These are phyloP conservation scores for Caenorhabditis sp. DNA, from an alignment of 2,888 invertebrate genomes.

Conservation along the genomic window DNA sequence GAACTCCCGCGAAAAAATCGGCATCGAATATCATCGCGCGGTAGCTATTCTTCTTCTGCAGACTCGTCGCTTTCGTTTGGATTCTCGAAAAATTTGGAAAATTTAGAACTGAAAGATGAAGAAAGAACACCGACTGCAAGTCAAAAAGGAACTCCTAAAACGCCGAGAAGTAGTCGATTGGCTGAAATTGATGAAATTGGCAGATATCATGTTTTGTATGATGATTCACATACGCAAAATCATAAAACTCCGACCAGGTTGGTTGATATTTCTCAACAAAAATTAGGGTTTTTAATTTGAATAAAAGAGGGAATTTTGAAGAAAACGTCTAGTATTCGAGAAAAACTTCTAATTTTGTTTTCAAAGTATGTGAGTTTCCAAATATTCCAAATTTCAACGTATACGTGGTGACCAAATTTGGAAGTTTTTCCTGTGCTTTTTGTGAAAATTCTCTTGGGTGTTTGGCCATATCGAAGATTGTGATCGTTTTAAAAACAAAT, in stretches of 20 bases:
- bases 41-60: slow-evolving; percentile 24
- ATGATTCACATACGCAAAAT: slow-evolving; percentile 34
- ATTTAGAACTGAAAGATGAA: slow-evolving; percentile 22
- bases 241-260: slow-evolving; percentile 29
- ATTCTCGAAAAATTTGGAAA: slow-evolving; percentile 28
- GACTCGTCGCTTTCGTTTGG: slow-evolving; percentile 24
- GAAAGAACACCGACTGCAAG: slow-evolving; percentile 19
- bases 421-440: no score
- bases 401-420: no score
- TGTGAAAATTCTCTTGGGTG: no score
- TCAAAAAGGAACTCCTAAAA: slow-evolving; percentile 14
- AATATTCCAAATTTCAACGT: no score
- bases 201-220: slow-evolving; percentile 58
- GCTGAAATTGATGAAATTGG: slow-evolving; percentile 63
- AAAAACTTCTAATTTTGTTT: no score
- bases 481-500: no score
- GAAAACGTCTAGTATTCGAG: no score
- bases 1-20: slow-evolving; percentile 27
- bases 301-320: no score
- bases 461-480: no score
- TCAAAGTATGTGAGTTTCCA: no score
- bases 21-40: neutral
- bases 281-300: no score
- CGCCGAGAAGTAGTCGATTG: slow-evolving; percentile 36
- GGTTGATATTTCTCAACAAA: neutral